Evolutionary conservation across 2,113 vertebrate genomes (phyloP).

Genomic region (Paramisgurnus dabryanus): DNA sequence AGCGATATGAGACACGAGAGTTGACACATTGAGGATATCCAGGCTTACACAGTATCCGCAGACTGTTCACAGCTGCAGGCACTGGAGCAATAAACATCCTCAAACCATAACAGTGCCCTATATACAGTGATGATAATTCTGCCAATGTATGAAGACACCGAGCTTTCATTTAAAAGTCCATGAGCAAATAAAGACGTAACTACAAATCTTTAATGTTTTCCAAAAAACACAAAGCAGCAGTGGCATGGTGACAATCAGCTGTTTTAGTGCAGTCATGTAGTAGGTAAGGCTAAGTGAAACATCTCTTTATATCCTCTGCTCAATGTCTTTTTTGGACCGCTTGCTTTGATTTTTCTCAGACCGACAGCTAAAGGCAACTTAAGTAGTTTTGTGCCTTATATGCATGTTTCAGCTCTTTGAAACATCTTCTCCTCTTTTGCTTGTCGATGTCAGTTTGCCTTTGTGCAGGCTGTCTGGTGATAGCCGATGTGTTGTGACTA

Average conservation of each 20-base stretch:
- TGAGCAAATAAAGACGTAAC: not conserved
- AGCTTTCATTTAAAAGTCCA: not conserved
- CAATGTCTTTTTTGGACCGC: not conserved
- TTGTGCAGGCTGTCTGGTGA: not conserved
- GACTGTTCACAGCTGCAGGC: conserved; percentile 9
- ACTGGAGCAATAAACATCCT: not conserved
- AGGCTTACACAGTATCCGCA: conserved; percentile 3
- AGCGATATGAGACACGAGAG: conserved; percentile 16
- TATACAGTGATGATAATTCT: not conserved
- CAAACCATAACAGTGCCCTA: not conserved
- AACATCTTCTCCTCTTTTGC: conserved; percentile 1
- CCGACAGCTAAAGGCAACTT: not conserved
- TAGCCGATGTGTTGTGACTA: not conserved
- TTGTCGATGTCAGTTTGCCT: not conserved
- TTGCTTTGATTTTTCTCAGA: not conserved
- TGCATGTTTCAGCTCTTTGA: not conserved
- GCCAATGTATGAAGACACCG: no score
- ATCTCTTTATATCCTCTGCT: not conserved
- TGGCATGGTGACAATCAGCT: not conserved
- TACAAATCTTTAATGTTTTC: not conserved
- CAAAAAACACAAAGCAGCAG: not conserved
- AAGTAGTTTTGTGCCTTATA: not conserved
- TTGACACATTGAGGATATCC: conserved; percentile 29
- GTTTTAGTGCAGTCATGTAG: not conserved
- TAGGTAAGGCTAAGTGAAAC: conserved; percentile 4